phyloP scores from a whole-genome alignment of 2,113 vertebrate genomes.

The Bufo gargarizans region DNA sequence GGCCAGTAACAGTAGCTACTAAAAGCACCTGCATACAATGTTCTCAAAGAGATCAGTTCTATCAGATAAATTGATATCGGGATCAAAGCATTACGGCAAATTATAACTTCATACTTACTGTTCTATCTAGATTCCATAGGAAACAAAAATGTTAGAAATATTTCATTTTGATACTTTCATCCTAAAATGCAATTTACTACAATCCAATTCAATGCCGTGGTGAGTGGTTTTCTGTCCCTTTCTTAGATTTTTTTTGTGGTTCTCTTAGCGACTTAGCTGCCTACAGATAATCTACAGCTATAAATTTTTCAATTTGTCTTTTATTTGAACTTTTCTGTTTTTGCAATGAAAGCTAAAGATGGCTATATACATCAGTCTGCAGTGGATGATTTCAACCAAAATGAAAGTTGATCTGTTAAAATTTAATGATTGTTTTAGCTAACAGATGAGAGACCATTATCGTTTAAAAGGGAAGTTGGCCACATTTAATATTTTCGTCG shows the following conservation, averaged over 20 bases:
- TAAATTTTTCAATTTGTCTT: neutral
- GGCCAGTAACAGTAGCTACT: no score
- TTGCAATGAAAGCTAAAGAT: neutral
- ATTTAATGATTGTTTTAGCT: no score
- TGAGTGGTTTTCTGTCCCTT: neutral
- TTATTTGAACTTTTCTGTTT: neutral
- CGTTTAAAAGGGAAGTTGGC: no score
- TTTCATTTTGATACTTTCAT: constrained; percentile 22
- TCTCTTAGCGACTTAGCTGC: neutral
- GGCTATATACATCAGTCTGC: no score
- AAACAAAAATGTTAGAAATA: neutral
- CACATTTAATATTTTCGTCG: no score
- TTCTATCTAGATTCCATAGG: neutral
- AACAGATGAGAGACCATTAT: no score
- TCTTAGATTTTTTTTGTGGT: neutral
- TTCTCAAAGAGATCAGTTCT: constrained; percentile 1
- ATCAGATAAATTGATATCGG: constrained; percentile 36
- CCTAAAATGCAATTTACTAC: constrained; percentile 1
- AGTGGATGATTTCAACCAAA: no score
- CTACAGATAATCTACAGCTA: neutral
- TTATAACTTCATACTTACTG: no score
- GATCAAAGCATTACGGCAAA: constrained; percentile 29
- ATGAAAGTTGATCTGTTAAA: no score
- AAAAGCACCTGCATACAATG: constrained; percentile 6
- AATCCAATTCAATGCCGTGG: neutral